Evolutionary conservation across 2,113 vertebrate genomes (phyloP).

Genomic region (Hydropotes inermis): DNA sequence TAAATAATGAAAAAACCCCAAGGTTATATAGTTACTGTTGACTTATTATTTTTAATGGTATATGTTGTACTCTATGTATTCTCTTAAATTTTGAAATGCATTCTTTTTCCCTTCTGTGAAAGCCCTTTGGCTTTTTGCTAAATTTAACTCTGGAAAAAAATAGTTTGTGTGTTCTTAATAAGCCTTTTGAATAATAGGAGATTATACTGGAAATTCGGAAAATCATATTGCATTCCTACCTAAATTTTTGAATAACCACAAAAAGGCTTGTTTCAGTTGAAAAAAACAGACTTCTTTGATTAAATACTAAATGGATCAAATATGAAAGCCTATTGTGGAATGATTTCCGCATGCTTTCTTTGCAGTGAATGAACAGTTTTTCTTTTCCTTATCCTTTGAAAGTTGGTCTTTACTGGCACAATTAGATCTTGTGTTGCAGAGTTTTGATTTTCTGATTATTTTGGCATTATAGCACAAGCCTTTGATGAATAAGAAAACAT

Average conservation of each 20-base stretch:
- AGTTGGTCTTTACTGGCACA: constrained; percentile 34
- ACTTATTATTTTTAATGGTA: constrained; percentile 32
- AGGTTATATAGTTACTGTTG: neutral
- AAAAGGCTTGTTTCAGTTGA: constrained; percentile 45
- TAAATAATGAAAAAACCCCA: neutral
- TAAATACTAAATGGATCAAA: constrained; percentile 43
- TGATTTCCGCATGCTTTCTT: constrained; percentile 59
- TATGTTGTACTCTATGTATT: neutral
- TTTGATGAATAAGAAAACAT: constrained; percentile 33
- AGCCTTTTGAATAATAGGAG: constrained; percentile 58
- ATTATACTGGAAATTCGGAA: constrained; percentile 13
- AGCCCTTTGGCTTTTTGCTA: neutral
- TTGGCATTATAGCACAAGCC: neutral
- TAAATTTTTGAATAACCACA: constrained; percentile 47
- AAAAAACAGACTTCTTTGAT: constrained; percentile 49
- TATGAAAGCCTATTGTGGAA: constrained; percentile 58
- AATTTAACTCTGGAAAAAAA: constrained; percentile 30
- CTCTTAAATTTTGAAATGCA: constrained; percentile 30
- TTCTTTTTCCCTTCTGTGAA: constrained; percentile 26
- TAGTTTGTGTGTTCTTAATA: constrained; percentile 27
- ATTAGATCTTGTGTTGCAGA: constrained; percentile 48
- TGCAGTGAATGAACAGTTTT: constrained; percentile 51
- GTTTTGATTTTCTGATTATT: constrained; percentile 46
- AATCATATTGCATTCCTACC: constrained; percentile 43
- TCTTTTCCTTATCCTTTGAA: constrained; percentile 47